A percentile compares a stretch with the other conserved stretches of the same genome.
These are phyloP conservation scores for Copsychus sechellarum DNA, from an alignment of 2,113 vertebrate genomes.

Conservation along the genomic window DNA sequence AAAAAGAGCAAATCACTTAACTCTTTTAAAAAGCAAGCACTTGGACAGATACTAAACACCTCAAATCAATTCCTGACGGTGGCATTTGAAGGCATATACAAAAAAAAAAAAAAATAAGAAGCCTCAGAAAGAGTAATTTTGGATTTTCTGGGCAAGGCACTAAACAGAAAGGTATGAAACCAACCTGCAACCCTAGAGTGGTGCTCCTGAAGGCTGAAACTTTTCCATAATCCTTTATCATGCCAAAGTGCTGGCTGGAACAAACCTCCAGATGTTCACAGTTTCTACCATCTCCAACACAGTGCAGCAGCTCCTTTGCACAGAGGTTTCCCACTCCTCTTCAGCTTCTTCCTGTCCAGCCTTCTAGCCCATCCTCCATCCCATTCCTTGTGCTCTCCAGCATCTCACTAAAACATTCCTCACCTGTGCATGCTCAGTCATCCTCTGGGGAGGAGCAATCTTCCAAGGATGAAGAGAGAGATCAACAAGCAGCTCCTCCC, in stretches of 20 bases:
- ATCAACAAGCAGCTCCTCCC: neutral
- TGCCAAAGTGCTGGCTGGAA: neutral
- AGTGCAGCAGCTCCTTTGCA: rapidly evolving
- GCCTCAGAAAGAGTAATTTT: neutral
- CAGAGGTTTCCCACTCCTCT: rapidly evolving
- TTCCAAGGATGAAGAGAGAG: neutral
- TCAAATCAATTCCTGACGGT: neutral
- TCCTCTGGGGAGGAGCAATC: neutral
- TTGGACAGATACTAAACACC: neutral
- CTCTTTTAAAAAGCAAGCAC: rapidly evolving
- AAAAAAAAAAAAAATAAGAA: neutral
- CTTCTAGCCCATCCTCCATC: neutral
- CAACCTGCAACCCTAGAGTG: rapidly evolving
- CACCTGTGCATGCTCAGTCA: neutral
- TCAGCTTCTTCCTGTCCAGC: neutral
- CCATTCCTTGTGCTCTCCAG: neutral
- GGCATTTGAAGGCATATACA: rapidly evolving
- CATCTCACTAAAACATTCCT: neutral
- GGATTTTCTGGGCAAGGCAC: neutral
- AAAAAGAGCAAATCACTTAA: neutral
- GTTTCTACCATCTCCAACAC: neutral
- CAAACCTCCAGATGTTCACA: neutral
- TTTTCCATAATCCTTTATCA: neutral
- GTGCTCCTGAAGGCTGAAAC: neutral
- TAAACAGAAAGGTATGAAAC: neutral